These are phyloP conservation scores for Macroteleia sp. DNA, from an alignment of 2,888 invertebrate species.

Conservation along the genomic window DNA sequence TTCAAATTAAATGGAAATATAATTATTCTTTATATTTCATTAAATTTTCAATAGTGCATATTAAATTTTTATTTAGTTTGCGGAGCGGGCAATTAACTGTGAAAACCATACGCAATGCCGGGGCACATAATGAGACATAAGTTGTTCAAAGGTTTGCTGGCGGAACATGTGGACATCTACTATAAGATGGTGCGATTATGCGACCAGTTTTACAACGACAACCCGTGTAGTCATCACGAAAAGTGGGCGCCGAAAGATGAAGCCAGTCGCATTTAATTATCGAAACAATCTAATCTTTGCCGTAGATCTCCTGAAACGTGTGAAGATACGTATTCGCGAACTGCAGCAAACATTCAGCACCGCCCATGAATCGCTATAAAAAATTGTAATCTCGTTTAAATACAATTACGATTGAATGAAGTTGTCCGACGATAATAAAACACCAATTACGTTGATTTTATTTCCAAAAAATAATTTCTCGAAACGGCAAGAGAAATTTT, in stretches of 20 bases:
- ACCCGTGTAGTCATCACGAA: slow-evolving; percentile 63
- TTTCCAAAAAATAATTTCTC: slow-evolving; percentile 16
- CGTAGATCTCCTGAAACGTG: slow-evolving; percentile 48
- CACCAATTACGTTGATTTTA: slow-evolving; percentile 51
- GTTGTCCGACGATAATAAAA: slow-evolving; percentile 54
- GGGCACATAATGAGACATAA: slow-evolving; percentile 62
- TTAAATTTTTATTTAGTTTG: too few species aligned
- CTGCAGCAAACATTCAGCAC: slow-evolving; percentile 5
- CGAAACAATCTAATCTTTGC: slow-evolving; percentile 44
- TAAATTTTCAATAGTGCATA: too few species aligned
- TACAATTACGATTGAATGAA: slow-evolving; percentile 32
- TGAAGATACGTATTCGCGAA: slow-evolving; percentile 23
- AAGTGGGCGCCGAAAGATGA: slow-evolving; percentile 61
- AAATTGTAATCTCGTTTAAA: slow-evolving; percentile 26
- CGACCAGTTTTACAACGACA: slow-evolving; percentile 63
- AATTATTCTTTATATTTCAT: too few species aligned
- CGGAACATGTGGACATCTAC: slow-evolving; percentile 50
- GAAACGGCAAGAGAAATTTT: slow-evolving; percentile 29
- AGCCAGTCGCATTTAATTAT: slow-evolving; percentile 64
- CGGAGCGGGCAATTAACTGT: slow-evolving; percentile 59
- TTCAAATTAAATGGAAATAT: too few species aligned
- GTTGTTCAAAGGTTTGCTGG: slow-evolving; percentile 58
- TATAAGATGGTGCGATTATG: slow-evolving; percentile 64
- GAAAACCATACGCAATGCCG: slow-evolving; percentile 58
- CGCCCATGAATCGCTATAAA: background rate